Evolutionary conservation across 2,888 invertebrate species (phyloP).

Genomic region (Himalopsyche japonica): DNA sequence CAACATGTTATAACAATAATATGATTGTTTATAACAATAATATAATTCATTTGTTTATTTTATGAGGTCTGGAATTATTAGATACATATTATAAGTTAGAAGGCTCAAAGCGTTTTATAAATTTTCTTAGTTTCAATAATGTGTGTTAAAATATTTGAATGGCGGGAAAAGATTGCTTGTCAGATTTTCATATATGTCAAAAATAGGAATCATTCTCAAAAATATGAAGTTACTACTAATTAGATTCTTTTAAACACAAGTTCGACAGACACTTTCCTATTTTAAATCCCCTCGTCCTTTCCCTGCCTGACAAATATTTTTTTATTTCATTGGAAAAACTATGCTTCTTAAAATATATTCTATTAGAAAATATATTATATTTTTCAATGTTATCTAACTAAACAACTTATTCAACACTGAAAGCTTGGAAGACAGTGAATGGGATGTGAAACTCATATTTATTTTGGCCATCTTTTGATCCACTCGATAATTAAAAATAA

Average conservation of each 20-base stretch:
- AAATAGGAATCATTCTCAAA: not conserved
- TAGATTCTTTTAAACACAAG: not conserved
- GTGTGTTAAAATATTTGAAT: not conserved
- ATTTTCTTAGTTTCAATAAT: not conserved
- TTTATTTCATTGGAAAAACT: not conserved
- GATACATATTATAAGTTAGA: not conserved
- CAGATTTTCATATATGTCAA: not conserved
- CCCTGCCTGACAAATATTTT: not conserved
- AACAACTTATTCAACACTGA: not conserved
- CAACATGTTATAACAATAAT: constrained; percentile 38
- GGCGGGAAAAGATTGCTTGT: not conserved
- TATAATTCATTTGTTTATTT: constrained; percentile 12
- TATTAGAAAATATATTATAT: not conserved
- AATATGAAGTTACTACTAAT: not conserved
- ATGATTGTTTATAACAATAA: constrained; percentile 18
- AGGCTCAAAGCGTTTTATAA: constrained; percentile 15
- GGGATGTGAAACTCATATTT: not conserved
- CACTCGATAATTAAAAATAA: not conserved
- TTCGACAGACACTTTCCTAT: not conserved
- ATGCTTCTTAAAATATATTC: not conserved
- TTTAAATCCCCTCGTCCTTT: not conserved
- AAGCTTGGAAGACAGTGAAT: not conserved
- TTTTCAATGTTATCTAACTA: not conserved
- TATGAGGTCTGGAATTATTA: constrained; percentile 2
- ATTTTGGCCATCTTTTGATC: not conserved